Conservation (phyloP, 2,113 vertebrate genomes). For the Galbula dea region DNA sequence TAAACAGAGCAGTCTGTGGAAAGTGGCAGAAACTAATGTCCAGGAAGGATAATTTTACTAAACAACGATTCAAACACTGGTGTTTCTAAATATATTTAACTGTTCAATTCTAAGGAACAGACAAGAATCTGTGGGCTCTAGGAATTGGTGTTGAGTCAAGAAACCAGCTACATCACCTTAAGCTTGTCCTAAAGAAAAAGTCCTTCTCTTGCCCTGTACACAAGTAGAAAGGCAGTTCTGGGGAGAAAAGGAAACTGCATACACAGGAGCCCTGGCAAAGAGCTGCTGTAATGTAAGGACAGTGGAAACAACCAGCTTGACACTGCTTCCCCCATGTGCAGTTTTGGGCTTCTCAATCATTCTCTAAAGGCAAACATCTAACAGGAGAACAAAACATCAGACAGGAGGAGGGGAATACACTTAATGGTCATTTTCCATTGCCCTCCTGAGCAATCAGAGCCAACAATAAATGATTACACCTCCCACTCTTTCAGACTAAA, state of each 20-base stretch:
- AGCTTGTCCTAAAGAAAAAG: neutral
- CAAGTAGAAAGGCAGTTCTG: neutral
- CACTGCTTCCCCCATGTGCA: neutral
- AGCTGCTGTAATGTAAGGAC: neutral
- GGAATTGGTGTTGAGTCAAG: neutral
- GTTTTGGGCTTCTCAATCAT: constrained; percentile 16
- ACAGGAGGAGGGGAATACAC: constrained; percentile 1
- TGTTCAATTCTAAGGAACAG: neutral
- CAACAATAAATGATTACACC: constrained; percentile 3
- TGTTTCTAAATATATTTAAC: neutral
- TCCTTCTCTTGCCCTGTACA: neutral
- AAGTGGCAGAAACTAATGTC: neutral
- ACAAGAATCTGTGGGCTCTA: neutral
- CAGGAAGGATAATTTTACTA: neutral
- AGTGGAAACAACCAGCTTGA: neutral
- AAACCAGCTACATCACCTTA: neutral
- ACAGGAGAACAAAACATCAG: neutral
- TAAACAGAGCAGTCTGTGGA: neutral
- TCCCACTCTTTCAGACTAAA: constrained; percentile 36
- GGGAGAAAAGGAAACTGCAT: neutral
- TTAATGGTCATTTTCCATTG: constrained; percentile 31
- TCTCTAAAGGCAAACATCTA: constrained; percentile 24
- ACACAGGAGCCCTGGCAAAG: neutral
- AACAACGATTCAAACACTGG: neutral
- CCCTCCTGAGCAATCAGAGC: constrained; percentile 33